A percentile compares a stretch with the other conserved stretches of the same genome.
These are phyloP conservation scores for Etheostoma perlongum DNA, from an alignment of 2,797 vertebrate species.

Conservation along the genomic window DNA sequence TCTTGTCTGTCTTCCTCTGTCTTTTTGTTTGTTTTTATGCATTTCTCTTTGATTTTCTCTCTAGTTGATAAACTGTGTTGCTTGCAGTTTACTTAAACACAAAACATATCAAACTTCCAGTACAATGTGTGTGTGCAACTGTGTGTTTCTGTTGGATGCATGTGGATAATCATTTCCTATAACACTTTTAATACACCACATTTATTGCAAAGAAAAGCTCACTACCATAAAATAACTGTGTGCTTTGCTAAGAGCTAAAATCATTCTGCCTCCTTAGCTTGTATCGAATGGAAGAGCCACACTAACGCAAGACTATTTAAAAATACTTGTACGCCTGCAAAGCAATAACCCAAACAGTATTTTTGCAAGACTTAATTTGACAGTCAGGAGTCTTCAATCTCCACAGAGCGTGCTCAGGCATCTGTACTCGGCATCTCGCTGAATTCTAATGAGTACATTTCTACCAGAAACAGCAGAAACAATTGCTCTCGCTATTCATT, in stretches of 20 bases:
- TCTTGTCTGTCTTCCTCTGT: neutral
- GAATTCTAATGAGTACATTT: conserved; percentile 74
- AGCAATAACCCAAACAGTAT: conserved; percentile 67
- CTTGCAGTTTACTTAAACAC: neutral
- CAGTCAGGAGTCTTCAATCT: conserved; percentile 69
- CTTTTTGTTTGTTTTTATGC: neutral
- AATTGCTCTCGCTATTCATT: conserved; percentile 55
- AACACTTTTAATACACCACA: conserved; percentile 9
- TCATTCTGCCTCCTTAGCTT: conserved; percentile 29
- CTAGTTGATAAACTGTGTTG: neutral
- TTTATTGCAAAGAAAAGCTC: conserved; percentile 1
- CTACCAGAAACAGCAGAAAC: conserved; percentile 54
- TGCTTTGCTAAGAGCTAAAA: neutral
- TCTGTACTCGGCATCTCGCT: conserved; percentile 50
- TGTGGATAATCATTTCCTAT: conserved; percentile 1
- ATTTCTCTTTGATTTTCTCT: conserved; percentile 1
- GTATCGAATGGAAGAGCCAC: conserved; percentile 38
- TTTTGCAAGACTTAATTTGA: conserved; percentile 76
- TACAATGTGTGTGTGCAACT: neutral
- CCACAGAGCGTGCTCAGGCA: conserved; percentile 57
- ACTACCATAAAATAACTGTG: conserved; percentile 1
- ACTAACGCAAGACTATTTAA: conserved; percentile 33
- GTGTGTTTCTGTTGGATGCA: neutral
- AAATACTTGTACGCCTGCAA: conserved; percentile 43
- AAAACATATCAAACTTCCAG: conserved; percentile 2